Evolutionary conservation across 1,140 invertebrate species (phyloP).

Genomic region (Drusus annulatus): DNA sequence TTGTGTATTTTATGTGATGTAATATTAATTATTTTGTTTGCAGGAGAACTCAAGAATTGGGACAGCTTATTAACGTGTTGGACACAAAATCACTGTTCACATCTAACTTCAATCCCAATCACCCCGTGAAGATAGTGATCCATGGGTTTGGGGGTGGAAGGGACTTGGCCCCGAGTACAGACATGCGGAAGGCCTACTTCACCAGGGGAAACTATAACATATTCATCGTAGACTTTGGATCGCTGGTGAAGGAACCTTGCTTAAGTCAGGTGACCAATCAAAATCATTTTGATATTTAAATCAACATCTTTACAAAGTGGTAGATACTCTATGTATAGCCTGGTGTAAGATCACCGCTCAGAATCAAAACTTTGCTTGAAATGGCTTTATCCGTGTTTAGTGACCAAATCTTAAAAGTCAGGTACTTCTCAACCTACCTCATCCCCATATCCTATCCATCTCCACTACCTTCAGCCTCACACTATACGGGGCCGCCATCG

Average conservation of each 20-base stretch:
- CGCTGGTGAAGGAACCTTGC: slow-evolving; percentile 86
- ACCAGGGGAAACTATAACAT: slow-evolving; percentile 86
- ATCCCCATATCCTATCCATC: too few relatives aligned
- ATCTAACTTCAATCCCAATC: slow-evolving; percentile 80
- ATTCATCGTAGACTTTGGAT: slow-evolving; percentile 88
- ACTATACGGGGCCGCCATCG: too few relatives aligned
- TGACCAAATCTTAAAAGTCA: too few relatives aligned
- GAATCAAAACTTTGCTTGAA: too few relatives aligned
- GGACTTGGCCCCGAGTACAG: slow-evolving; percentile 84
- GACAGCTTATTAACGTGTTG: slow-evolving; percentile 79
- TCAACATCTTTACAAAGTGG: too few relatives aligned
- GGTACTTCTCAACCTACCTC: too few relatives aligned
- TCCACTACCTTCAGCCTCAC: too few relatives aligned
- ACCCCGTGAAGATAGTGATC: slow-evolving; percentile 86
- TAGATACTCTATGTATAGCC: too few relatives aligned
- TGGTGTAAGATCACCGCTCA: too few relatives aligned
- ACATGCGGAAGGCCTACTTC: slow-evolving; percentile 87
- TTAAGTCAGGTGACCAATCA: slow-evolving; percentile 73
- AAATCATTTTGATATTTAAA: too few relatives aligned
- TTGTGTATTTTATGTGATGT: too few relatives aligned
- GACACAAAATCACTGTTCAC: slow-evolving; percentile 78
- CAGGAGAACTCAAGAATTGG: slow-evolving; percentile 82
- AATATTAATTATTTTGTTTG: neutral
- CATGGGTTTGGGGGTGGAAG: slow-evolving; percentile 88
- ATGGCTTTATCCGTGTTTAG: too few relatives aligned